phyloP scores from a whole-genome alignment of 2,797 vertebrate species.

The Coregonus ussuriensis region DNA sequence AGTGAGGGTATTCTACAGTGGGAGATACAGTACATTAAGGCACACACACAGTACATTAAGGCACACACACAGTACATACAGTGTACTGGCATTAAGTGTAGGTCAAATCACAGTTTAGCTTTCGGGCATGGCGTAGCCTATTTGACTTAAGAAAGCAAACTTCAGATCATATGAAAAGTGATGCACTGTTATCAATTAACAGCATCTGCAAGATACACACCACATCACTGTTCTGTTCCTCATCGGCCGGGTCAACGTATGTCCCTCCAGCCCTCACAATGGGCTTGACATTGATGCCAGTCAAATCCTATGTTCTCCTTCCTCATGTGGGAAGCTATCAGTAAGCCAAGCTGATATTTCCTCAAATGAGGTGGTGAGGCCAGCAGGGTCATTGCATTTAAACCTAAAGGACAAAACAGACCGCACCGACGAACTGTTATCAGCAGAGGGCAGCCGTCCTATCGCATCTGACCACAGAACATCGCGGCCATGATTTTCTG shows the following conservation, averaged over 20 bases:
- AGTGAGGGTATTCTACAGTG: background rate
- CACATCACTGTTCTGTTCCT: too few species aligned
- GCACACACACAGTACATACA: background rate
- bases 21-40: too few species aligned
- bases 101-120: background rate
- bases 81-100: background rate
- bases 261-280: background rate
- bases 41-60: too few species aligned
- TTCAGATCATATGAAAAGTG: background rate
- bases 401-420: background rate
- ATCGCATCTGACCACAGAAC: background rate
- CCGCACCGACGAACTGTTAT: background rate
- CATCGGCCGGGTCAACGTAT: too few species aligned
- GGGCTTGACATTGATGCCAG: background rate
- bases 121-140: background rate
- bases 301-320: conserved; percentile 8
- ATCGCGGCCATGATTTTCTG: background rate
- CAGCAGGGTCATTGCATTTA: background rate
- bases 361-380: background rate
- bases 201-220: background rate
- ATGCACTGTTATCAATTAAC: background rate
- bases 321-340: background rate
- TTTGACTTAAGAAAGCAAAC: background rate
- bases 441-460: background rate
- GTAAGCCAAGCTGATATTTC: background rate